Percentiles rank a stretch among this genome's conserved stretches.
Evolutionary conservation across 2,113 vertebrate species (phyloP).

Genomic region (Polyodon spathula): DNA sequence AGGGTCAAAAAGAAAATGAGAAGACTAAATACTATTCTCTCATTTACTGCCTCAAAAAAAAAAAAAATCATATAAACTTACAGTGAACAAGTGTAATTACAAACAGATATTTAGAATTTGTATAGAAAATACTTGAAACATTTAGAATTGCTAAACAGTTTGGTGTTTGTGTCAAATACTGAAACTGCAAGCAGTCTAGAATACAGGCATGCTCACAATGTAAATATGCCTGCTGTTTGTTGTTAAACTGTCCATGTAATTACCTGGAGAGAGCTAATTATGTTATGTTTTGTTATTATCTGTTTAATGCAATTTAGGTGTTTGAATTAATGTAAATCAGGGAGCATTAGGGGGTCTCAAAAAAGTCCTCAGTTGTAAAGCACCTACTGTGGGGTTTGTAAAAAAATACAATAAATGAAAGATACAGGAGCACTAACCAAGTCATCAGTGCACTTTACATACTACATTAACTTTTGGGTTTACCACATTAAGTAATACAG

Average conservation of each 20-base stretch:
- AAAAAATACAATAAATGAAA: too few species aligned
- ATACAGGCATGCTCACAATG: slow-evolving; percentile 13
- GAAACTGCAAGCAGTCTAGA: neutral
- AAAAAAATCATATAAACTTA: too few species aligned
- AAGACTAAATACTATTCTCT: neutral
- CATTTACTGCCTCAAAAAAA: neutral
- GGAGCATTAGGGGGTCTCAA: too few species aligned
- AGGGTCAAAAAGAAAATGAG: neutral
- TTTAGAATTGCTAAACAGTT: neutral
- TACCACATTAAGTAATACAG: slow-evolving; percentile 40
- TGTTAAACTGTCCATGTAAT: slow-evolving; percentile 72
- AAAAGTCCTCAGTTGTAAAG: too few species aligned
- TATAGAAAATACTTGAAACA: too few species aligned
- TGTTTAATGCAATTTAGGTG: slow-evolving; percentile 7
- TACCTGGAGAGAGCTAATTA: slow-evolving; percentile 65
- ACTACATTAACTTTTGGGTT: too few species aligned
- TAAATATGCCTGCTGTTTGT: slow-evolving; percentile 45
- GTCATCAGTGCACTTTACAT: too few species aligned
- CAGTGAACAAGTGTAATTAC: too few species aligned
- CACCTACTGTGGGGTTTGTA: too few species aligned
- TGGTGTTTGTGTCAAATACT: neutral
- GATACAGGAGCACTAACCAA: too few species aligned
- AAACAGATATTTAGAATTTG: too few species aligned
- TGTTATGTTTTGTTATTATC: slow-evolving; percentile 66
- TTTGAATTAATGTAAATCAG: too few species aligned